Conservation (phyloP, 2,113 vertebrate genomes). For the Saguinus midas region DNA sequence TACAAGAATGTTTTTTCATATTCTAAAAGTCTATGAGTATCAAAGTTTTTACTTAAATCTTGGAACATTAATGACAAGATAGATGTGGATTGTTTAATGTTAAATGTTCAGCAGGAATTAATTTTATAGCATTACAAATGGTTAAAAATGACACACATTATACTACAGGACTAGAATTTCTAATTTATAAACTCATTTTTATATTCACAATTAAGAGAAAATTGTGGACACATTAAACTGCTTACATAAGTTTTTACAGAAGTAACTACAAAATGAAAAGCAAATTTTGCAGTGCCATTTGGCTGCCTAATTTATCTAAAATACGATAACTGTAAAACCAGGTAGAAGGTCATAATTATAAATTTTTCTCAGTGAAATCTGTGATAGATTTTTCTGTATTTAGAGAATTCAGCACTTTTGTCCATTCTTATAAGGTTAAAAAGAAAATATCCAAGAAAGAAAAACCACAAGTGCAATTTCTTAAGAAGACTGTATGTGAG, state of each 20-base stretch:
- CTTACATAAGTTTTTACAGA: conserved; percentile 60
- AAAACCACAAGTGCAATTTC: conserved; percentile 18
- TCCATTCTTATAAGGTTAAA: not conserved
- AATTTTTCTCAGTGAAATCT: conserved; percentile 68
- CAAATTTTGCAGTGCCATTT: conserved; percentile 67
- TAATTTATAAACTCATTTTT: conserved; percentile 61
- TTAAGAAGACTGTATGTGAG: not conserved
- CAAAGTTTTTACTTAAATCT: conserved; percentile 28
- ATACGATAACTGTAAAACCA: conserved; percentile 70
- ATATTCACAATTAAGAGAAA: conserved; percentile 50
- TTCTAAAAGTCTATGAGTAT: not conserved
- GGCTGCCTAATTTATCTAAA: conserved; percentile 72
- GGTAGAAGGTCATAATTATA: conserved; percentile 75
- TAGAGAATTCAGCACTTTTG: conserved; percentile 66
- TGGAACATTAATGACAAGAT: not conserved
- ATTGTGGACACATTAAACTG: conserved; percentile 57
- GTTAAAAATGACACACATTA: not conserved
- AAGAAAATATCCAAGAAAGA: conserved; percentile 12
- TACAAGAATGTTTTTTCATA: not conserved
- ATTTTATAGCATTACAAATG: conserved; percentile 22
- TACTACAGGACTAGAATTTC: conserved; percentile 22
- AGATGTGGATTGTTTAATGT: not conserved
- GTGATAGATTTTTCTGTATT: conserved; percentile 47
- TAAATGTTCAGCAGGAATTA: conserved; percentile 12
- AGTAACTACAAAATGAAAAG: conserved; percentile 63